Base-by-base conservation (phyloP, 2,888 invertebrate genomes). In the Campopleginae sp. region DNA sequence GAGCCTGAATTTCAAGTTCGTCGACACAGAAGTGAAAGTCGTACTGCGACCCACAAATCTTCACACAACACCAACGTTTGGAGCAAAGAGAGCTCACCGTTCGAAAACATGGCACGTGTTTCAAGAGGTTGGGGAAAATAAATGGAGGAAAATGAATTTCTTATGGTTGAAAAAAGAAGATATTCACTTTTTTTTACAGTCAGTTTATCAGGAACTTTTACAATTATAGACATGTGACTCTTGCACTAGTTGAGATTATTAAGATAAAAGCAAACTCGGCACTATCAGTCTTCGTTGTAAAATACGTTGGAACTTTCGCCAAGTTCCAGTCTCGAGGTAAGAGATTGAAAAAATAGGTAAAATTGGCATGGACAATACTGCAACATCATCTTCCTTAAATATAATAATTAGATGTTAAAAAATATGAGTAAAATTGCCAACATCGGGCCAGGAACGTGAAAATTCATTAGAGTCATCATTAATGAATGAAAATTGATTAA, bases 271-370 rank as follows among this genome's bases (percentile, higher is more conserved):
- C 46, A 74, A 51, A 19, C 19, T 85, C 66, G 68, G 74, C 85
- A 74, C 33, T 19, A 87, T 90, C 90, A 90, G 90, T 90, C 90
- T 90, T 89, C 31, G 83, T 68, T 76, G 51, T 44, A 48, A 63
- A 33, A 51, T 71, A 44, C 46, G 65, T 65, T 51, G 72, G 17
- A 44, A 61, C 38, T 61, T 38, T 19, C 19, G 27, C 51, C 10
- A 58, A 27, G 17, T 54, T 23, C 44, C 74, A 74, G 33, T 42
- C 48, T 63, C 42, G 38, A 33, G 23, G 33, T 51, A 27, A 17
- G 33, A 74, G 46, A 42, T 44, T 17, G 31, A 78, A 54, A 68
- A 38, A 74, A 80, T 58, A 51, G 46, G 23, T 72, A 46, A 66
- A 65, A 77, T 54, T 58, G 71, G n/a, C 10, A 70, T 17, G 14